Conservation (phyloP, 2,113 vertebrate species). For the Toxotes chatareus region DNA sequence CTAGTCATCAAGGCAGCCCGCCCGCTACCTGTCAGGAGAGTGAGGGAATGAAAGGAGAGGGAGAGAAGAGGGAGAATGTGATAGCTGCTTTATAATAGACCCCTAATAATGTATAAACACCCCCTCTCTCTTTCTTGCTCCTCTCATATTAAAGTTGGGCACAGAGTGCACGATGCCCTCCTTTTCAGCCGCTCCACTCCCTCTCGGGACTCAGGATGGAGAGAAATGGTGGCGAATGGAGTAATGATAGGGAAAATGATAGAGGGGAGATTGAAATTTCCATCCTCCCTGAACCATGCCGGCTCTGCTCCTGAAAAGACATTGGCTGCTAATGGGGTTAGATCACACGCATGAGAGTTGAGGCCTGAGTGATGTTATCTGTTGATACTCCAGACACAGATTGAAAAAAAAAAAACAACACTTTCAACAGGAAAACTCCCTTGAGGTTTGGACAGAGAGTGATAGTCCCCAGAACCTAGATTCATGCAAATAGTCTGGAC, state of each 20-base stretch:
- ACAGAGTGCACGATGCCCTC: slow-evolving; percentile 92
- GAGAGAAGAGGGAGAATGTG: slow-evolving; percentile 64
- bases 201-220: slow-evolving; percentile 91
- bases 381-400: slow-evolving; percentile 57
- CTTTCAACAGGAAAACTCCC: slow-evolving; percentile 40
- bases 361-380: slow-evolving; percentile 73
- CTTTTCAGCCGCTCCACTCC: slow-evolving; percentile 74
- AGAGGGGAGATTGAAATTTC: slow-evolving; percentile 99
- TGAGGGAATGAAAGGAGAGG: slow-evolving; percentile 65
- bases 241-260: slow-evolving; percentile 99
- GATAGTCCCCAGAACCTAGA: slow-evolving; percentile 11
- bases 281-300: slow-evolving; percentile 95
- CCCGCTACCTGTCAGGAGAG: slow-evolving; percentile 85
- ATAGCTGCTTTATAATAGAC: slow-evolving; percentile 90
- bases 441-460: slow-evolving; percentile 31
- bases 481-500: slow-evolving; percentile 25
- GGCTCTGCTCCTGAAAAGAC: slow-evolving; percentile 86
- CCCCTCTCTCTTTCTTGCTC: slow-evolving; percentile 65
- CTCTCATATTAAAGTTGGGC: slow-evolving; percentile 80
- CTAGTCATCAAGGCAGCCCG: slow-evolving; percentile 92
- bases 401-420: slow-evolving; percentile 23
- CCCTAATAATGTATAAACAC: slow-evolving; percentile 95
- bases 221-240: slow-evolving; percentile 95
- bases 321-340: slow-evolving; percentile 84
- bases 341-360: slow-evolving; percentile 75